These are phyloP conservation scores for Spheniscus mendiculus DNA, from an alignment of 2,113 vertebrate species.

Conservation along the genomic window DNA sequence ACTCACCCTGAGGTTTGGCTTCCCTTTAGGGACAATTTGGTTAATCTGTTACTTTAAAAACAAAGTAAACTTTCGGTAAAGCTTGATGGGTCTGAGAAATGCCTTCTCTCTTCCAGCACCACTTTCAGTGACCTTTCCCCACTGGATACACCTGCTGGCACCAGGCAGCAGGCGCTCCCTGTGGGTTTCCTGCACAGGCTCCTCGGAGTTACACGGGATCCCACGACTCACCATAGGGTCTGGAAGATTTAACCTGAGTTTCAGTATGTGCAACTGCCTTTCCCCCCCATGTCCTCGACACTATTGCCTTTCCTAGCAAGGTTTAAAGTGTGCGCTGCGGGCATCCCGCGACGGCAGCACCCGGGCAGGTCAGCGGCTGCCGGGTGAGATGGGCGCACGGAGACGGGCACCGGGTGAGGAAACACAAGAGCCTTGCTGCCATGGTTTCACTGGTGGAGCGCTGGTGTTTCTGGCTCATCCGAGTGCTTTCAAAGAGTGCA, in stretches of 20 bases:
- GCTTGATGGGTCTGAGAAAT: neutral
- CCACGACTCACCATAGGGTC: rapidly evolving
- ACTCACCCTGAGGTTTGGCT: neutral
- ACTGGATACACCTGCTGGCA: neutral
- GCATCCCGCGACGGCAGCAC: rapidly evolving
- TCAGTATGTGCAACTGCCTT: no score
- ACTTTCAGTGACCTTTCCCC: neutral
- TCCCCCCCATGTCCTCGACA: rapidly evolving
- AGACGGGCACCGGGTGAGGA: rapidly evolving
- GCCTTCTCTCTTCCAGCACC: neutral
- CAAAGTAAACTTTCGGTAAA: neutral
- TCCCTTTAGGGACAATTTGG: neutral
- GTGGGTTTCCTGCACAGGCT: rapidly evolving
- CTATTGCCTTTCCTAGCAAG: neutral
- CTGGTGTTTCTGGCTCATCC: neutral
- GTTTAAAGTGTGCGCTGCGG: rapidly evolving
- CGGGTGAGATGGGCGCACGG: rapidly evolving
- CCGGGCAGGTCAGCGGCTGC: rapidly evolving
- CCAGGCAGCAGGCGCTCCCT: rapidly evolving
- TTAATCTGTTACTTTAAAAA: neutral
- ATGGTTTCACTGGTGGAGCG: neutral
- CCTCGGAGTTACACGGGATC: rapidly evolving
- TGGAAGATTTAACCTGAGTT: neutral
- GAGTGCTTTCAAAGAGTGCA: rapidly evolving
- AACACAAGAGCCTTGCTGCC: neutral